These are phyloP conservation scores for Neria commutata DNA, from an alignment of 2,888 invertebrate genomes.

Conservation along the genomic window DNA sequence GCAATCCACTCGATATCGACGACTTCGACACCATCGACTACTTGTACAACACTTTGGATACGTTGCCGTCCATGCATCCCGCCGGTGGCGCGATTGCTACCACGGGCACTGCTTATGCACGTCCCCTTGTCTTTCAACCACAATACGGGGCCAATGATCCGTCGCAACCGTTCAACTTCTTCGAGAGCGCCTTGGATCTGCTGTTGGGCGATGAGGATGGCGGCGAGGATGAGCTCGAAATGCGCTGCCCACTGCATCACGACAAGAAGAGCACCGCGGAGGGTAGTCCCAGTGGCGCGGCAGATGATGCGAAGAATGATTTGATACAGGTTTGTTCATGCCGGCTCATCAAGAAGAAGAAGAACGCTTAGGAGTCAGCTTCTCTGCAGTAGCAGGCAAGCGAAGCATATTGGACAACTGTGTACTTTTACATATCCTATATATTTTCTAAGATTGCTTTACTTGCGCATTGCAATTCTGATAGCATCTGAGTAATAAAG, in stretches of 20 bases:
- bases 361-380: too few species aligned
- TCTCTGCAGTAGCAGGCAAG: too few species aligned
- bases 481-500: too few species aligned
- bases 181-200: constrained; percentile 12
- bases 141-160: constrained; percentile 10
- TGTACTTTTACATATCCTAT: background rate
- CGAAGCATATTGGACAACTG: background rate
- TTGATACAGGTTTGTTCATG: constrained; percentile 36
- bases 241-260: constrained; percentile 32
- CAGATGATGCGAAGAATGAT: constrained; percentile 10
- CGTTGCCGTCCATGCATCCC: background rate
- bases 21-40: constrained; percentile 22
- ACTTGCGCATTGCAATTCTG: too few species aligned
- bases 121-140: background rate
- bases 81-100: too few species aligned
- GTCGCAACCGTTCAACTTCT: constrained; percentile 11
- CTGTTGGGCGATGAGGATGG: constrained; percentile 1
- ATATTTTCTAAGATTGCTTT: constrained; percentile 1
- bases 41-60: constrained; percentile 11
- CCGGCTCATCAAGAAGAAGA: constrained; percentile 31
- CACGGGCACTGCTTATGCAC: background rate
- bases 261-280: constrained; percentile 6
- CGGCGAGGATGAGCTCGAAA: constrained; percentile 22
- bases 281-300: background rate
- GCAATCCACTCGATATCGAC: constrained; percentile 14